Evolutionary conservation across 2,113 vertebrate genomes (phyloP), one percentile per base, ranked within the genome.

Genomic region (Bostrychus sinensis): DNA sequence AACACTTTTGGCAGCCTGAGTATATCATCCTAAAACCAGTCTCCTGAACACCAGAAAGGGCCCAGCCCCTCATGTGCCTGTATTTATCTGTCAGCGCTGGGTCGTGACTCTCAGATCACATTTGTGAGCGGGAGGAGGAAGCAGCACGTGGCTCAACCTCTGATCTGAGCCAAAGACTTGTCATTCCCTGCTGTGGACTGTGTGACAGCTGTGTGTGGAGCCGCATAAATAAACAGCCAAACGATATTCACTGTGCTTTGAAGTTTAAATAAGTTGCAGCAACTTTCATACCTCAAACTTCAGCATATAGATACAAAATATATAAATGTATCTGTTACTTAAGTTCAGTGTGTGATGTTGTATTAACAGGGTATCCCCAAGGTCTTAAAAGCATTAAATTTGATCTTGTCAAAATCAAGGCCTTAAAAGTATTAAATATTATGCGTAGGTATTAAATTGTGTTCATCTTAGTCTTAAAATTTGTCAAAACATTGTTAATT

Each of bases 31-130:
- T 55, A 17, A 43, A 56, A 7, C 8, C 12, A 54, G 4, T 26
- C 11, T 34, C 46, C 10, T 56, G 14, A 45, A 38, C n/a, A n/a
- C n/a, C n/a, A n/a, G n/a, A n/a, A n/a, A 72, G 26, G 28, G 7
- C 28, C 23, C 48, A 2, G 5, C 6, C 28, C 7, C 16, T n/a
- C 25, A 7, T 9, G 38, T 34, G 48, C 13, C 1, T 66, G 59
- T 43, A 19, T 55, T 58, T 30, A 16, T 65, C 39, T 14, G 19
- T 26, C 45, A 72, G 60, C 42, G 43, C 32, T 42, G 66, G 78
- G 66, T 41, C 67, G 79, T 56, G 58, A 79, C 58, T 75, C 58
- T 23, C 11, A 53, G 75, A 73, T 81, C 65, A 65, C 26, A 61
- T 78, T 62, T 66, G 60, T 0, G 3, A 41, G 62, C 55, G 36